Base-by-base conservation (phyloP, 2,888 invertebrate genomes). In the Cyclophora albipunctata region DNA sequence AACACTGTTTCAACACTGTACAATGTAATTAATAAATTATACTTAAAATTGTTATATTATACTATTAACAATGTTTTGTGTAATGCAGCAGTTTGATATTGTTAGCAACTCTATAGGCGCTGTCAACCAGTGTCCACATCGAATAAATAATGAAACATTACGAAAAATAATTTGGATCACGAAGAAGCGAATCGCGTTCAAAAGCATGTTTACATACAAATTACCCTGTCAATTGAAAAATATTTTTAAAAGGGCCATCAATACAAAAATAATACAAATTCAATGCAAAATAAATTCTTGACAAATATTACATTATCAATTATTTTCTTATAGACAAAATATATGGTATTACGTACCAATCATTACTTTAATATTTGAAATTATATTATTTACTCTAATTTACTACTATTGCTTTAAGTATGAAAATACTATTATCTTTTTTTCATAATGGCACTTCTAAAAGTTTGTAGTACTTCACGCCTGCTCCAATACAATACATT, bases 371-470 rank as follows among this genome's bases (percentile, higher is more conserved):
- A 5, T 5, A 37, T 37, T 37, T 37, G 37, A 37, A 37, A 1
- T 37, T 37, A 20, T 20, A 20, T 49, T 41, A 40, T 7, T n/a
- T 42, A 47, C 37, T 42, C 34, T 46, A 44, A 53, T 45, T 35
- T 45, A 53, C 20, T 50, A 43, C 69, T 80, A 80, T 81, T 75
- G 75, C 69, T 75, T 66, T 64, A 61, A 68, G 75, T 85, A 84
- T 63, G 82, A 85, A 85, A 86, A 86, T 85, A 86, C 79, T 79
- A 76, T 79, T 63, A 67, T 66, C 37, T 69, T 71, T 73, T 68
- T 72, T 66, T 68, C 52, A 66, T 81, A 85, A 86, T 86, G 85
- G 85, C 85, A 86, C 85, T 82, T 83, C 76, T 77, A 81, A 74
- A 66, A 61, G 59, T 77, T 73, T 75, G 65, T 74, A 68, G 5